phyloP scores from a whole-genome alignment of 2,888 invertebrate genomes.

The Cataglyphis cursor region DNA sequence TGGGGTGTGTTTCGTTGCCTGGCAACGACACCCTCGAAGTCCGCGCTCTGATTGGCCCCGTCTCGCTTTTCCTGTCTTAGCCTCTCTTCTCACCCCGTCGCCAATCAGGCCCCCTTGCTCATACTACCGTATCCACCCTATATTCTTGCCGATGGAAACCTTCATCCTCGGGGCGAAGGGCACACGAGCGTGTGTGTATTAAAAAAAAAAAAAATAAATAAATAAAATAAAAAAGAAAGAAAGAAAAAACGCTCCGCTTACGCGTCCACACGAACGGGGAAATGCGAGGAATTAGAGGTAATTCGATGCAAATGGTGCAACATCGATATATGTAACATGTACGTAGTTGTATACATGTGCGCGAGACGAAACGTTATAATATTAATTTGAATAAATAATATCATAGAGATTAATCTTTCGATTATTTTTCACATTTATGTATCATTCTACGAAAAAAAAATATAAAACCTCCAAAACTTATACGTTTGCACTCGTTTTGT shows the following conservation, averaged over 20 bases:
- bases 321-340: neutral
- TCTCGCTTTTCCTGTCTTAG: slow-evolving; percentile 80
- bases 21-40: slow-evolving; percentile 85
- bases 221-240: neutral
- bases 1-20: slow-evolving; percentile 85
- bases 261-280: slow-evolving; percentile 23
- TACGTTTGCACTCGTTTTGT: neutral
- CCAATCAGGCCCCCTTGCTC: slow-evolving; percentile 53
- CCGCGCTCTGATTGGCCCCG: slow-evolving; percentile 84
- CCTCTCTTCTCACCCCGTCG: slow-evolving; percentile 72
- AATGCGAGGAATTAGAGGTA: slow-evolving; percentile 27
- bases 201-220: neutral
- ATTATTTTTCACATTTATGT: neutral
- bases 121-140: slow-evolving; percentile 39
- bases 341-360: neutral
- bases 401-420: neutral
- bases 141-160: slow-evolving; percentile 28
- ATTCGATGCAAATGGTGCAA: slow-evolving; percentile 9
- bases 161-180: slow-evolving; percentile 36
- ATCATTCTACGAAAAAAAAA: neutral
- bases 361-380: neutral
- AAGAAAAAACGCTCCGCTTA: neutral
- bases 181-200: neutral
- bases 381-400: slow-evolving; percentile 16
- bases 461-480: neutral